Evolutionary conservation across 1,140 invertebrate species (phyloP), one percentile per base, ranked within the genome.

Genomic region (Calliphora vicina): DNA sequence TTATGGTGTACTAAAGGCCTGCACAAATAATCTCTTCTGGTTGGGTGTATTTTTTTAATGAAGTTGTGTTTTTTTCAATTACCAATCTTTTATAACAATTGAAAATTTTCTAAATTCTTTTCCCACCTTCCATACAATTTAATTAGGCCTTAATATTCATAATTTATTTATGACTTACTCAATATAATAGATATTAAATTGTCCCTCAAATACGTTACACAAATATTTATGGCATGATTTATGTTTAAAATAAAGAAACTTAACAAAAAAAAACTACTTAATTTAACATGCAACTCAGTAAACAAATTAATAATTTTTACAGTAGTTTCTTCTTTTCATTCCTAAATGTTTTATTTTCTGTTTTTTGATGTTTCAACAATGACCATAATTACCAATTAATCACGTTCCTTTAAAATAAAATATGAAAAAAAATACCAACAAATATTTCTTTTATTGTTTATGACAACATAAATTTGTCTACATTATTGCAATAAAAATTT

Each of bases 351-450:
- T 57, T n/a, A n/a, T n/a, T n/a, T n/a, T n/a, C n/a, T n/a, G n/a
- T n/a, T 57, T 50, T 57, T 57, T 57, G 0, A 57, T 57, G 50
- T 57, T 57, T 57, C 12, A 23, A 67, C 61, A 67, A 67, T 67
- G 35, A 78, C 74, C 35, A 78, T 78, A 78, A 67, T 67, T 78
- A 23, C 20, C n/a, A 78, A 78, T 23, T 78, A 45, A 45, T 78
- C 74, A 78, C 74, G 74, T 78, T 78, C 42, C n/a, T 42, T 76
- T 17, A 20, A 67, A 25, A 9, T 20, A 23, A 1, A 23, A 23
- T 0, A 10, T 20, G 2, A 5, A 67, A 23, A 67, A 67, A 20
- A 67, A 67, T 67, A 67, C 2, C 23, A n/a, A n/a, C n/a, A n/a
- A n/a, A n/a, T 35, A 35, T 35, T 35, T 35, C 35, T 35, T 67